Base-by-base conservation (phyloP, 2,888 invertebrate genomes). In the Barypeithes pellucidus region DNA sequence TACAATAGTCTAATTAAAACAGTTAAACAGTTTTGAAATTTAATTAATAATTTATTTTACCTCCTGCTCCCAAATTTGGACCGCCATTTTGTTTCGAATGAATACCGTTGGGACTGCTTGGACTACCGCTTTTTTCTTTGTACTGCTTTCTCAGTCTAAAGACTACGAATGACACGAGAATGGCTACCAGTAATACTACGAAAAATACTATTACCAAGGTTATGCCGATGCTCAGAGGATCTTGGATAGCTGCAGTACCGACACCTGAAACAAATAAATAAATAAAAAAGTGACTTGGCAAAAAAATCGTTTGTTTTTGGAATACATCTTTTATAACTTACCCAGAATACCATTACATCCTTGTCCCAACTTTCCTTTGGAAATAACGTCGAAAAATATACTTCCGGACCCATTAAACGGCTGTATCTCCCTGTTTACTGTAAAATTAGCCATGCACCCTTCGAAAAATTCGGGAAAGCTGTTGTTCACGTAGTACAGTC, bases 191-290 rank as follows among this genome's bases (percentile, higher is more conserved):
- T 12, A 97, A 87, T 73, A 97, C 94, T 5, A 95, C 93, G 83
- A 98, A 97, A 88, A 98, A 97, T 22, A 96, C 95, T 76, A 97
- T 95, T 18, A 98, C 96, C 36, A 98, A 88, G 0, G 97, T 97
- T 72, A 98, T 94, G 66, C 97, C 98, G 75, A 97, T 95, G 81
- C 95, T 95, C 8, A 98, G 87, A 0, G 96, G 96, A 87, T 95
- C 95, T 2, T 95, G 92, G 3, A 93, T 92, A 77, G 94, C 91
- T 0, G 93, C 91, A 1, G 93, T 90, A 24, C 94, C 94, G 41
- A 93, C 90, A 22, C 94, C 94, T 71, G 16, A 47, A 73, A 61
- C 41, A 29, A 11, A 59, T 16, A 2, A 60, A 45, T 60, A 3
- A 4, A 20, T 16, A 9, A 20, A 61, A 60, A 41, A n/a, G 22